These are phyloP conservation scores for Pseudopodoces humilis DNA, from an alignment of 2,113 vertebrate species.

Conservation along the genomic window DNA sequence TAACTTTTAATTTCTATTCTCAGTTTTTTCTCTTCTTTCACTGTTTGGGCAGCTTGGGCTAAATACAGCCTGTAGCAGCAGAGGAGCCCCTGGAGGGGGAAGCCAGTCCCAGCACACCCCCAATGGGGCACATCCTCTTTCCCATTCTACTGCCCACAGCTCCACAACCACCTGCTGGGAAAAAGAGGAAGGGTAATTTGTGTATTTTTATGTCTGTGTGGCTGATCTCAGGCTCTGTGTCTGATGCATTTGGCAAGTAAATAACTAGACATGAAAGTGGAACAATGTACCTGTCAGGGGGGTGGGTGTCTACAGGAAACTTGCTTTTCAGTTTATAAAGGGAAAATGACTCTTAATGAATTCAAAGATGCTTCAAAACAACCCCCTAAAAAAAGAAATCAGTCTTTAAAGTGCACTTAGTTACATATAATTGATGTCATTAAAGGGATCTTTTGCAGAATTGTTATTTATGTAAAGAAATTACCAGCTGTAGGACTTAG, in stretches of 20 bases:
- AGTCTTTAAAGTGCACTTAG: slow-evolving; percentile 40
- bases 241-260: slow-evolving; percentile 21
- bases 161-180: neutral
- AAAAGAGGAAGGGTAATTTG: neutral
- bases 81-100: neutral
- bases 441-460: slow-evolving; percentile 38
- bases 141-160: neutral
- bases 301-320: neutral
- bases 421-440: slow-evolving; percentile 49
- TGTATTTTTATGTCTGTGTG: neutral
- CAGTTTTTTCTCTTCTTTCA: neutral
- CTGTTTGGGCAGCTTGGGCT: neutral
- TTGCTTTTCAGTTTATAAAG: slow-evolving; percentile 1
- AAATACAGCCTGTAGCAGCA: neutral
- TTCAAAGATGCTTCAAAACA: slow-evolving; percentile 44
- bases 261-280: slow-evolving; percentile 31
- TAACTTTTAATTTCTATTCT: neutral
- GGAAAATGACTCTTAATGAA: slow-evolving; percentile 54
- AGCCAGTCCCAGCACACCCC: neutral
- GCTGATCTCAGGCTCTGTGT: neutral
- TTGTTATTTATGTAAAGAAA: slow-evolving; percentile 51
- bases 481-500: neutral
- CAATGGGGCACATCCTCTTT: neutral
- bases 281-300: slow-evolving; percentile 42
- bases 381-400: slow-evolving; percentile 38